These are phyloP conservation scores for Sycon ciliatum DNA, from an alignment of 37 sponge, comb jelly and placozoan species.

Conservation along the genomic window DNA sequence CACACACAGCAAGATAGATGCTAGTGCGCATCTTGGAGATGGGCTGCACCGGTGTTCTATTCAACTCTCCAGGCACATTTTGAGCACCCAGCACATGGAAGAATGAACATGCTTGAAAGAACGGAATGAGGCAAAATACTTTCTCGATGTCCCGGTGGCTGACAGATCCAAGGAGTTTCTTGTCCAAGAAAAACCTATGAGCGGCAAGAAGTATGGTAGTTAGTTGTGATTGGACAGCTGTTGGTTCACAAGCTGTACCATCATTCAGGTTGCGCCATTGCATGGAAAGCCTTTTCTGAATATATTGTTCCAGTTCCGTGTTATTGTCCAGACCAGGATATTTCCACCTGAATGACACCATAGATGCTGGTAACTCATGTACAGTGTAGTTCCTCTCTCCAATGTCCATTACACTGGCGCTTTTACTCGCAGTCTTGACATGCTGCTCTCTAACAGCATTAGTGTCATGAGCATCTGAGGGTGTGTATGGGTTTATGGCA, in stretches of 20 bases:
- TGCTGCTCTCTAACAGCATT: neutral
- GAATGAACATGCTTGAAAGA: neutral
- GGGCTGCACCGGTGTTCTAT: no score
- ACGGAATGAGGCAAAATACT: neutral
- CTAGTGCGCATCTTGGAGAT: no score
- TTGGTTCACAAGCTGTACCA: no score
- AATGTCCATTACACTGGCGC: neutral
- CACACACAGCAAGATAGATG: no score
- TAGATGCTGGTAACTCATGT: neutral
- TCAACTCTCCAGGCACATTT: no score
- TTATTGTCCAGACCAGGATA: neutral
- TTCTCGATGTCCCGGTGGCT: neutral
- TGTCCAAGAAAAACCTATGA: neutral
- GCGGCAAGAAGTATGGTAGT: conserved; percentile 1
- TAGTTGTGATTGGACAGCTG: neutral
- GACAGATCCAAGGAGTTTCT: neutral
- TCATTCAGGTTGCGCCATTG: neutral
- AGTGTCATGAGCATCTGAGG: neutral
- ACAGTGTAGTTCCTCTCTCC: neutral
- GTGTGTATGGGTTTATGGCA: neutral
- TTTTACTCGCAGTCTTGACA: neutral
- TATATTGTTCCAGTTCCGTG: neutral
- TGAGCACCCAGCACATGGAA: no score
- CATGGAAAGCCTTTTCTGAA: neutral
- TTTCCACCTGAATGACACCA: neutral